A percentile compares a stretch with the other conserved stretches of the same genome.
Conservation (phyloP, 2,888 invertebrate genomes). For the Hartigia nigra region DNA sequence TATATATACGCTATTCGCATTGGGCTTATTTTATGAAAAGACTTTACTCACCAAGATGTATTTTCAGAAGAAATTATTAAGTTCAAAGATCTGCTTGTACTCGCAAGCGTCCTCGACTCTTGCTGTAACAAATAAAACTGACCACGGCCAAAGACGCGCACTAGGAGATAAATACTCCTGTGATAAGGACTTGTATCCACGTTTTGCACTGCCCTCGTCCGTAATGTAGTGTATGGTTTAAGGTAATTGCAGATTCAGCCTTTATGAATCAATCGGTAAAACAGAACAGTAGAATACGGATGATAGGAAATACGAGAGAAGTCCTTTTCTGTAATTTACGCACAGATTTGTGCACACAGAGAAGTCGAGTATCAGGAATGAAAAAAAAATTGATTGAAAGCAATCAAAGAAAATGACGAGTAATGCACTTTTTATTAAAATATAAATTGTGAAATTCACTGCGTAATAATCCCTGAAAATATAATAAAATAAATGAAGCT, state of each 20-base stretch:
- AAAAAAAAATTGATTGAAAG: too few species aligned
- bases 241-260: background rate
- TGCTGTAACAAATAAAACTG: background rate
- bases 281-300: background rate
- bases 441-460: background rate
- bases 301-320: background rate
- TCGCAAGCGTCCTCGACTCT: background rate
- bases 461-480: background rate
- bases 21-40: background rate
- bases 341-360: background rate
- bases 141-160: too few species aligned
- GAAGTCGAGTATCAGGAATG: too few species aligned
- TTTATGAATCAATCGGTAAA: background rate
- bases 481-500: background rate
- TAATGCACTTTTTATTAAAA: background rate
- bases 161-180: too few species aligned
- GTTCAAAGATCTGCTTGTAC: too few species aligned
- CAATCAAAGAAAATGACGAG: background rate
- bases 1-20: background rate
- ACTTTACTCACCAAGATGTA: background rate
- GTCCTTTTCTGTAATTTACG: background rate
- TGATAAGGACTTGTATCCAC: too few species aligned
- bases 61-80: background rate
- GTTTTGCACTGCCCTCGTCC: too few species aligned
- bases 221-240: too few species aligned